A percentile compares a stretch with the other conserved stretches of the same genome.
Conservation (phyloP, 2,797 vertebrate species). For the Simalia tracyae region DNA sequence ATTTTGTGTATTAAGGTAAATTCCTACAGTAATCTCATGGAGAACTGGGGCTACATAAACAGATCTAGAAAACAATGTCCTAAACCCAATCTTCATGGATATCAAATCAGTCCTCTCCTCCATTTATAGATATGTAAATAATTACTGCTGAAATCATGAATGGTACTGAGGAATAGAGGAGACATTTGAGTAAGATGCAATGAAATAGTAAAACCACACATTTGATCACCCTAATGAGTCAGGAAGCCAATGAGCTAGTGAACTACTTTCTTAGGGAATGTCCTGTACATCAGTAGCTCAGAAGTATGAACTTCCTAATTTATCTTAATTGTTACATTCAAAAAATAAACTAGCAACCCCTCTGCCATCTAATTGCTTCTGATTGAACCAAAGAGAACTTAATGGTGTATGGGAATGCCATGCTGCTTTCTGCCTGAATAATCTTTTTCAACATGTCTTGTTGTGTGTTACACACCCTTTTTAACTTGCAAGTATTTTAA, state of each 20-base stretch:
- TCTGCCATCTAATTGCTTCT: not conserved
- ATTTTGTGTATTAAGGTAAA: not conserved
- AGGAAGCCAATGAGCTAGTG: not conserved
- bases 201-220: not conserved
- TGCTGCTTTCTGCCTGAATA: not conserved
- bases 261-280: not conserved
- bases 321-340: constrained; percentile 26
- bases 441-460: not conserved
- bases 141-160: too few relatives aligned
- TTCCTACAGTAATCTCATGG: not conserved
- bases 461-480: not conserved
- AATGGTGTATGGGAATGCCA: not conserved
- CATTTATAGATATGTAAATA: not conserved
- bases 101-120: not conserved
- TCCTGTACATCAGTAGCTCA: not conserved
- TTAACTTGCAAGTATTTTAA: not conserved
- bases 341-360: not conserved
- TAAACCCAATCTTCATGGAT: not conserved
- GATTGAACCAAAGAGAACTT: not conserved
- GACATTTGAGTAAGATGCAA: not conserved
- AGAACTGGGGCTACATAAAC: not conserved
- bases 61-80: not conserved
- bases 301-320: not conserved
- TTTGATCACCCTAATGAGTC: constrained; percentile 1
- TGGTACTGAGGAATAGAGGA: not conserved